Evolutionary conservation across 2,888 invertebrate species (phyloP).

Genomic region (Oxyteleia sp.): DNA sequence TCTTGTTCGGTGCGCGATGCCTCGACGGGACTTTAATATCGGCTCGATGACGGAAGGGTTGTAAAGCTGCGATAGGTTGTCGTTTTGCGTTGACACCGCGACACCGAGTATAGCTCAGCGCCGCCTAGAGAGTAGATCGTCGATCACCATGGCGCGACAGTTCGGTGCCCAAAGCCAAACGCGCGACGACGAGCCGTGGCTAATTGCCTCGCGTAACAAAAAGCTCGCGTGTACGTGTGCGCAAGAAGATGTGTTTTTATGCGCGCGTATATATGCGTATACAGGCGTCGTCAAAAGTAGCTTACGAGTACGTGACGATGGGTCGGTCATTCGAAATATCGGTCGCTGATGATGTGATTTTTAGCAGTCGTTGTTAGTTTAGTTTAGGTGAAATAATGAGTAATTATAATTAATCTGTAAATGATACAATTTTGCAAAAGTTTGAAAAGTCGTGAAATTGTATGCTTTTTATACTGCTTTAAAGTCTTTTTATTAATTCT

Average conservation of each 20-base stretch:
- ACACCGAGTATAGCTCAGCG: slow-evolving; percentile 53
- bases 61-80: slow-evolving; percentile 59
- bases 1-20: slow-evolving; percentile 53
- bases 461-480: too few relatives aligned
- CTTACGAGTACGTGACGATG: neutral
- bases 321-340: neutral
- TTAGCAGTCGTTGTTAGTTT: too few relatives aligned
- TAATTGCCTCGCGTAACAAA: slow-evolving; percentile 85
- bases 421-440: too few relatives aligned
- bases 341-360: neutral
- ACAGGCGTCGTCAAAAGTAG: slow-evolving; percentile 36
- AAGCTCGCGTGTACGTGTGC: slow-evolving; percentile 76
- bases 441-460: too few relatives aligned
- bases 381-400: too few relatives aligned
- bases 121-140: slow-evolving; percentile 69
- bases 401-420: too few relatives aligned
- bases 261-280: slow-evolving; percentile 24
- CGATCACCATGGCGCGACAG: slow-evolving; percentile 72
- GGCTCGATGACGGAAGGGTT: slow-evolving; percentile 66
- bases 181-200: slow-evolving; percentile 85
- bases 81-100: slow-evolving; percentile 66
- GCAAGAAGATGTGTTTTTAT: slow-evolving; percentile 47
- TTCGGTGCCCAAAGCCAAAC: slow-evolving; percentile 78
- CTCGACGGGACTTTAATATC: slow-evolving; percentile 63
- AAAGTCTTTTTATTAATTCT: too few relatives aligned